Base-by-base conservation (phyloP, 2,797 vertebrate species). In the Enteromius paludinosus region DNA sequence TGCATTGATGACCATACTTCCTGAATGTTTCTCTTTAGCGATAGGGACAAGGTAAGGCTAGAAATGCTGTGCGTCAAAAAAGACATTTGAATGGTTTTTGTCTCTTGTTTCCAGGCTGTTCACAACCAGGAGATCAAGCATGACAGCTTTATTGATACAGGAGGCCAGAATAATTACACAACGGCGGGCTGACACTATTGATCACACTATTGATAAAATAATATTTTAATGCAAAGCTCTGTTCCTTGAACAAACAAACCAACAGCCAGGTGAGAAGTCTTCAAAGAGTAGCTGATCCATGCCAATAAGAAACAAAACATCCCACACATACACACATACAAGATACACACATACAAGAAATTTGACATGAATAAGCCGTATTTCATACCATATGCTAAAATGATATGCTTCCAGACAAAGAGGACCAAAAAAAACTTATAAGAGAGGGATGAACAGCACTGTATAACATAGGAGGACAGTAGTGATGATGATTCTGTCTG, bases 211-310 rank as follows among this genome's bases (percentile, higher is more conserved):
- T 95, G 95, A 95, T 94, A 91, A 92, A 93, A 92, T 94, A 91
- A 94, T 94, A 95, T 94, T 95, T 95, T 94, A 93, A 91, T 91
- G 91, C 92, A 94, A 91, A 93, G 92, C 90, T 92, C 90, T 93
- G 92, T 25, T 61, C 92, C 91, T 90, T 92, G 91, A 90, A 92
- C 91, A 93, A 90, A 85, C 87, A 93, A 90, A 68, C 64, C 59
- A 64, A 59, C 28, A 49, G 68, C 56, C 62, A 65, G n/a, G 74
- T 62, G 66, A 45, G 70, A 78, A 75, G 56, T 76, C 35, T 43
- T 38, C 9, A 75, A 35, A 38, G 17, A 77, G 25, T 47, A 45
- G 4, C 17, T 38, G 30, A 66, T 49, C 20, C 8, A 2, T 78
- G 28, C 45, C 11, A 65, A 23, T 35, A 78, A 52, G 20, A 78